These are phyloP conservation scores for Tipula helvola DNA, from an alignment of 2,888 invertebrate genomes.

Conservation along the genomic window DNA sequence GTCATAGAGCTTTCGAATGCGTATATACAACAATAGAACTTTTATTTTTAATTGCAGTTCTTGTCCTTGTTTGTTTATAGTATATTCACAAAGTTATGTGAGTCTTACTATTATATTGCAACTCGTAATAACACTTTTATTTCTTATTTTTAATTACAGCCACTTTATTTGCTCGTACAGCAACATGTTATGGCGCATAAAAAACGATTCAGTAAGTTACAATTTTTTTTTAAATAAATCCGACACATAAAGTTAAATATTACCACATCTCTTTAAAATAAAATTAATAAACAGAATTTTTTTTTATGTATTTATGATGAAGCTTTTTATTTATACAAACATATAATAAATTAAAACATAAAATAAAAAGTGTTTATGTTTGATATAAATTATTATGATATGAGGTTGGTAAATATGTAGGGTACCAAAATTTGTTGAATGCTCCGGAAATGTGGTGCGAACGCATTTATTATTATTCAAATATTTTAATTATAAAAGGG, in stretches of 20 bases:
- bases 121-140: neutral
- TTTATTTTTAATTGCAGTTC: neutral
- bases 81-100: neutral
- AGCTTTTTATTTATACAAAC: neutral
- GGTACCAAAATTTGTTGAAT: neutral
- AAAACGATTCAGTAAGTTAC: neutral
- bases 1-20: neutral
- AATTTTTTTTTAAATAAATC: neutral
- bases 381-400: neutral
- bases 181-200: neutral
- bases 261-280: neutral
- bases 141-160: neutral
- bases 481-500: neutral
- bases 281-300: neutral
- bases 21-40: neutral
- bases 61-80: neutral
- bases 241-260: neutral
- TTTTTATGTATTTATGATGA: neutral
- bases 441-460: neutral
- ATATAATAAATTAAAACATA: neutral
- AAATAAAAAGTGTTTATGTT: neutral
- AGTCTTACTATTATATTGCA: neutral
- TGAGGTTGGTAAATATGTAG: neutral
- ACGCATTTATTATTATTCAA: neutral
- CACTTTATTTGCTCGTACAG: neutral